A percentile compares a stretch with the other conserved stretches of the same genome.
Conservation (phyloP, 1,140 invertebrate genomes). For the Ridgeia piscesae region DNA sequence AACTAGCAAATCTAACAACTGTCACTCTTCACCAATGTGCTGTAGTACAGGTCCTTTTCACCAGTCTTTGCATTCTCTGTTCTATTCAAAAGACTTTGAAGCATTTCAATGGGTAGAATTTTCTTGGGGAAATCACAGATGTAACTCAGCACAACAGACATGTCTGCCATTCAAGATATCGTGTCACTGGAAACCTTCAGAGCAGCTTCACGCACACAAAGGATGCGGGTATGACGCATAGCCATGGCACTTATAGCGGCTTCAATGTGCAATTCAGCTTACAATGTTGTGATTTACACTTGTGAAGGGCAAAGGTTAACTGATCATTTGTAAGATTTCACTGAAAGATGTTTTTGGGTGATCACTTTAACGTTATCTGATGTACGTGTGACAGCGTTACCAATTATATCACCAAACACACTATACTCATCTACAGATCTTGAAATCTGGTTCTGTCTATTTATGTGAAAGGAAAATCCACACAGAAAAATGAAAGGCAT, state of each 20-base stretch:
- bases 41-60: neutral
- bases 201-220: neutral
- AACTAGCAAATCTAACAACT: neutral
- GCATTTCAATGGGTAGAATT: neutral
- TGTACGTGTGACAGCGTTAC: neutral
- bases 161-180: neutral
- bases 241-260: neutral
- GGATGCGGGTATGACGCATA: neutral
- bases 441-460: neutral
- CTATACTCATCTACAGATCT: neutral
- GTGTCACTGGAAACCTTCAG: neutral
- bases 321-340: slow-evolving; percentile 1
- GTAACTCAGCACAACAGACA: neutral
- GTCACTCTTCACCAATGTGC: neutral
- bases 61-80: neutral
- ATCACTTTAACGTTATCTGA: neutral
- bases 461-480: neutral
- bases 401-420: neutral
- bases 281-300: slow-evolving; percentile 1
- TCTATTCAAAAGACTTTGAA: neutral
- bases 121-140: neutral
- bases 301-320: neutral
- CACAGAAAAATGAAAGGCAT: neutral
- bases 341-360: neutral
- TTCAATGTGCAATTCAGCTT: neutral